These are phyloP conservation scores for Sylvilagus bachmani DNA, from an alignment of 2,113 vertebrate genomes.

Conservation along the genomic window DNA sequence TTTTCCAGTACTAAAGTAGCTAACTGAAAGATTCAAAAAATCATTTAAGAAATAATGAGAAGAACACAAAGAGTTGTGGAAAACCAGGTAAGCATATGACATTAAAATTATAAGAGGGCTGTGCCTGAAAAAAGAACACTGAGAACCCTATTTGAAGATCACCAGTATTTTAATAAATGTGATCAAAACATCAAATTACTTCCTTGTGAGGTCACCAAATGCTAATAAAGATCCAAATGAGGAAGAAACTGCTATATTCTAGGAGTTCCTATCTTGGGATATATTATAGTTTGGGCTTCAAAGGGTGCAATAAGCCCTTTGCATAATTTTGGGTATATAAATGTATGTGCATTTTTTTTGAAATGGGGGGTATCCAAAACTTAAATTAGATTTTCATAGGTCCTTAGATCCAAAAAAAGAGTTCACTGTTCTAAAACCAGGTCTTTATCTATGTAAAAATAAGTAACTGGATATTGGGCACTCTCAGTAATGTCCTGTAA, in stretches of 20 bases:
- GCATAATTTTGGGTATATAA: not conserved
- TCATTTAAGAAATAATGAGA: conserved; percentile 17
- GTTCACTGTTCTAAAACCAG: not conserved
- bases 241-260: not conserved
- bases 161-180: conserved; percentile 29
- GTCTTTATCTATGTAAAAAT: not conserved
- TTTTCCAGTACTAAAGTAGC: conserved; percentile 18
- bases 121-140: not conserved
- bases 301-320: not conserved
- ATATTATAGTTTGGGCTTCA: not conserved
- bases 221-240: not conserved
- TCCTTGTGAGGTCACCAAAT: not conserved
- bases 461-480: not conserved
- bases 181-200: not conserved
- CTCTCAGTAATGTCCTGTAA: not conserved
- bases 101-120: not conserved
- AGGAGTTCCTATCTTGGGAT: conserved; percentile 13
- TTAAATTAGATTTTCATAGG: conserved; percentile 44
- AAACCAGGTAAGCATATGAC: not conserved
- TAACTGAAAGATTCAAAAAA: conserved; percentile 25
- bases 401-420: not conserved
- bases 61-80: not conserved
- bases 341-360: conserved; percentile 9
- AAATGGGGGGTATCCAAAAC: not conserved
- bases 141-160: conserved; percentile 2